These are phyloP conservation scores for Gobionotothen gibberifrons DNA, from an alignment of 2,797 vertebrate genomes.

Conservation along the genomic window DNA sequence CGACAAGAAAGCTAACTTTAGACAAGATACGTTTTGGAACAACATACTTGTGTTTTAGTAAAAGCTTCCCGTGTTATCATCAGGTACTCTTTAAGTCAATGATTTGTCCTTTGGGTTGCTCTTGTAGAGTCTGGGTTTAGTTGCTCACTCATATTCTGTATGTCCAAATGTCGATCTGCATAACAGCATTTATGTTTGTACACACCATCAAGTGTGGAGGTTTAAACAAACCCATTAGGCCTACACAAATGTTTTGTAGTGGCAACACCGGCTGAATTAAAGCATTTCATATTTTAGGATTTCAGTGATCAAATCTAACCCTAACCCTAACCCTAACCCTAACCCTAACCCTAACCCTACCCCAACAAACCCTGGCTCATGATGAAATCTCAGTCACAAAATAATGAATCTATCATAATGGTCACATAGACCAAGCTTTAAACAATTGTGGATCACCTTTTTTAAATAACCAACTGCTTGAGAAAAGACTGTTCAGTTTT, in stretches of 20 bases:
- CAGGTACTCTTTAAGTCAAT: no score
- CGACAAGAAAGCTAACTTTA: no score
- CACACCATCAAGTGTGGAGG: background rate
- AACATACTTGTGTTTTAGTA: no score
- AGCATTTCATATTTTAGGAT: background rate
- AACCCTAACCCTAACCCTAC: no score
- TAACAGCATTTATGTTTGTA: background rate
- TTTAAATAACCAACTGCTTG: no score
- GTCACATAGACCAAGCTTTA: background rate
- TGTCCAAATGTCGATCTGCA: no score
- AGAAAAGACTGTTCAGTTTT: background rate
- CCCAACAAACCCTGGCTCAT: background rate
- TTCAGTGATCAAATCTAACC: background rate
- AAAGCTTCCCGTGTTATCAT: no score
- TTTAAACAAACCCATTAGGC: slow-evolving; percentile 10
- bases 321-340: no score
- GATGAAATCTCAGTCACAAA: background rate
- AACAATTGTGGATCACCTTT: background rate
- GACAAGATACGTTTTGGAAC: no score
- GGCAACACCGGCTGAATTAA: background rate
- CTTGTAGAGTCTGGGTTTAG: no score
- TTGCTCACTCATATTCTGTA: no score
- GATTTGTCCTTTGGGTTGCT: no score
- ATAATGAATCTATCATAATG: background rate
- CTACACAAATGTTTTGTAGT: background rate